A percentile compares a stretch with the other conserved stretches of the same genome.
Conservation (phyloP, 1,140 invertebrate species). For the Diorhabda elongata region DNA sequence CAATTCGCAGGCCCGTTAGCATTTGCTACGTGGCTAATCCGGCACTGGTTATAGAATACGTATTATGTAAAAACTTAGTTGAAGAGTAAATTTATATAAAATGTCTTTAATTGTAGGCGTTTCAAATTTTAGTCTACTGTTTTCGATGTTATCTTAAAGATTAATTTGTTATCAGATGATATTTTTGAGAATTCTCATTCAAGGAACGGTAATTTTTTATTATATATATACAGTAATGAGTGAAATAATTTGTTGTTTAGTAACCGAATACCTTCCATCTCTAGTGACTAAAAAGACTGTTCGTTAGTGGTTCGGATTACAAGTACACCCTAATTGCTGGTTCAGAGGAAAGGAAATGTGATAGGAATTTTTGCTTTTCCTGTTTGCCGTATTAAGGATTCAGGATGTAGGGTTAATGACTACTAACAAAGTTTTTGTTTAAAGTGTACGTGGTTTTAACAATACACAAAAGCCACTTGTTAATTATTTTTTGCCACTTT, state of each 20-base stretch:
- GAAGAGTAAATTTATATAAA: no score
- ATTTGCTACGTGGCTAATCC: no score
- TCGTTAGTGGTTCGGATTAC: slow-evolving; percentile 12
- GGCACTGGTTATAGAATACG: no score
- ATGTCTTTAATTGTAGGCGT: no score
- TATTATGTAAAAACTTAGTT: no score
- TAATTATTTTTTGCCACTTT: neutral
- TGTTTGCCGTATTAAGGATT: slow-evolving; percentile 8
- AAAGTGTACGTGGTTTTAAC: neutral
- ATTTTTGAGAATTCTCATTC: no score
- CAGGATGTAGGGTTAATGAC: slow-evolving; percentile 7
- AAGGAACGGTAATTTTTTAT: no score
- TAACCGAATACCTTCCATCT: neutral
- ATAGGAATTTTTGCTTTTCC: slow-evolving; percentile 12
- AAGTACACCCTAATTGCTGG: slow-evolving; percentile 14
- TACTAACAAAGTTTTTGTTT: neutral
- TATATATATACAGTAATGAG: no score
- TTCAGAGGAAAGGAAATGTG: slow-evolving; percentile 5
- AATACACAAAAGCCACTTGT: neutral
- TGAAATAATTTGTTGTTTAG: neutral
- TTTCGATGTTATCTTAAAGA: no score
- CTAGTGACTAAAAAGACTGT: neutral
- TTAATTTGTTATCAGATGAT: no score
- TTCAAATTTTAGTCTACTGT: no score
- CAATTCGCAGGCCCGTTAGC: no score